Evolutionary conservation across 2,888 invertebrate genomes (phyloP).

Genomic region (Pandemis cinnamomeana): DNA sequence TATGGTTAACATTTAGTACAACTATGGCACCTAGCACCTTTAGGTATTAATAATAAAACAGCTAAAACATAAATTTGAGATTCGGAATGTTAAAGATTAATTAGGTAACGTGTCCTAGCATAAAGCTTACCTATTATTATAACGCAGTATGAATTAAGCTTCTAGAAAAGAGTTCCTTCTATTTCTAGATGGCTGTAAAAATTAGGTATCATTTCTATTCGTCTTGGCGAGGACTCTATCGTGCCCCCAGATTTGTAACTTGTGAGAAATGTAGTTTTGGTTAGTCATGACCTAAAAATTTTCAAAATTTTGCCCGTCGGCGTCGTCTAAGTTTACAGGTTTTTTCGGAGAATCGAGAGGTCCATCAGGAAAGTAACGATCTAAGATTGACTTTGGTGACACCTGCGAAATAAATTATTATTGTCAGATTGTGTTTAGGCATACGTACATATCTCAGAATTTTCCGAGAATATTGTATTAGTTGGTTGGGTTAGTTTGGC

Average conservation of each 20-base stretch:
- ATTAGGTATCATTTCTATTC: too few species aligned
- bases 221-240: too few species aligned
- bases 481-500: too few species aligned
- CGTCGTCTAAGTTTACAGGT: conserved; percentile 32
- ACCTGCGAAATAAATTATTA: conserved; percentile 59
- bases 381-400: conserved; percentile 65
- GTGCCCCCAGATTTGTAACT: too few species aligned
- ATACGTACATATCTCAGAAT: too few species aligned
- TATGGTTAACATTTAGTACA: neutral
- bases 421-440: neutral
- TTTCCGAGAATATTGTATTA: too few species aligned
- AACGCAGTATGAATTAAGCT: too few species aligned
- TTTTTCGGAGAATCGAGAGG: conserved; percentile 42
- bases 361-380: conserved; percentile 62
- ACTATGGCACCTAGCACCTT: conserved; percentile 1
- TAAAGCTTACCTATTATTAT: neutral
- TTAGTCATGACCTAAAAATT: conserved; percentile 11
- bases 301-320: conserved; percentile 26
- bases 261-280: too few species aligned
- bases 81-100: conserved; percentile 4
- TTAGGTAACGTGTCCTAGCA: neutral
- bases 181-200: too few species aligned
- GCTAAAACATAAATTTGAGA: neutral
- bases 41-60: neutral
- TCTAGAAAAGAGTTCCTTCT: too few species aligned